Evolutionary conservation across 2,797 vertebrate species (phyloP), one percentile per base, ranked within the genome.

Genomic region (Arnoldichthys spilopterus): DNA sequence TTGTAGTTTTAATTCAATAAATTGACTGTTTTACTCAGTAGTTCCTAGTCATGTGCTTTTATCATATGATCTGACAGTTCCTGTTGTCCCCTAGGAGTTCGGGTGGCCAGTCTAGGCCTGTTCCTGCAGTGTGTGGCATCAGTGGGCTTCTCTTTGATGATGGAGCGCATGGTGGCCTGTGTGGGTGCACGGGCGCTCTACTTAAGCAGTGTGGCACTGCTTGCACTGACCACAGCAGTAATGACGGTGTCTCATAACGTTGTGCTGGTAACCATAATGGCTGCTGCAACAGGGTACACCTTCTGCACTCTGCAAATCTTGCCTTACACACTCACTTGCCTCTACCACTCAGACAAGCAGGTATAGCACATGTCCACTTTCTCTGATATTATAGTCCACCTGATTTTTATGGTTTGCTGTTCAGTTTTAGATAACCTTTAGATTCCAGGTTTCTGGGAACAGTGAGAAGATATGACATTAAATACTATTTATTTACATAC

Each of bases 91-190:
- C 34, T 88, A 96, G 96, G 96, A 32, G 92, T 96, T 67, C 92
- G 94, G 1, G 92, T 96, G 94, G 96, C 95, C 51, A 97, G 96
- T 72, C 51, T 97, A 86, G 96, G 96, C 2, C 95, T 97, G 37
- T 96, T 97, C 86, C 92, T 97, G 63, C 95, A 96, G 84, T 95
- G 94, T 1, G 88, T 92, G 85, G 95, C 91, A 20, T 95, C 95
- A 28, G 88, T 95, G 87, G 80, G 95, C 85, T 94, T 94, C 78
- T 97, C 96, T 0, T 76, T 92, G 78, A 85, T 92, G 82, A 96
- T 96, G 93, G 94, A 95, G 86, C 80, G 91, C 78, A 85, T 96
- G 89, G 92, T 96, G 85, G 91, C 90, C 81, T 86, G 73, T 1
- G 90, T 96, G 6, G 94, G 96, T 1, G 92, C 93, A 0, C 90